Evolutionary conservation across 2,797 vertebrate species (phyloP), one percentile per base, ranked within the genome.

Genomic region (Poecile montanus): DNA sequence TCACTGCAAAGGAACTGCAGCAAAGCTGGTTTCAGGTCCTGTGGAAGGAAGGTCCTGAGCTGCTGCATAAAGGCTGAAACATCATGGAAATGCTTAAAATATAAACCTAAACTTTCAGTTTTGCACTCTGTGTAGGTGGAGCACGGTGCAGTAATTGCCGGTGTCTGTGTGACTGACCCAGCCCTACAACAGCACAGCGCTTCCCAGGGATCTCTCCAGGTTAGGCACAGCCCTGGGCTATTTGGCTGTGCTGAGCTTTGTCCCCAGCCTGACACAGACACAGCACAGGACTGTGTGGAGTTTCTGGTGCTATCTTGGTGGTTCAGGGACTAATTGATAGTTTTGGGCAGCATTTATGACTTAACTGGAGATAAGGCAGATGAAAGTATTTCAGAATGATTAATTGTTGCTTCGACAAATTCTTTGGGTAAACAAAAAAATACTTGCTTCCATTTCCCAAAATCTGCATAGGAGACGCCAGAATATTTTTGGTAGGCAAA

Each of bases 161-260:
- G 16, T 9, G 53, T n/a, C 36, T 44, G 4, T 61, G 10, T 8
- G 8, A 11, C 32, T 45, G 14, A n/a, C 17, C 19, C 44, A 48
- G 70, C 48, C n/a, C 11, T 32, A 0, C 20, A 22, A 0, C 21
- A 38, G 40, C 5, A 1, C 10, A 0, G n/a, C 2, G 45, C 23
- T 63, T n/a, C 40, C 29, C 21, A 15, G 10, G 16, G 13, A 16
- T 29, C 51, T 38, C 4, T 2, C 15, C 6, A 4, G 45, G 12
- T 13, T 9, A 9, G 22, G 40, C 30, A 16, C 44, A 25, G 16
- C 30, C 30, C 12, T 1, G 7, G 27, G 5, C 60, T 57, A 0
- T 25, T 12, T 27, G 11, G 29, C 5, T 32, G 2, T 58, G 38
- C 44, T 7, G 15, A 50, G 70, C 86, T 80, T 51, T 44, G 40